Evolutionary conservation across 2,113 vertebrate genomes (phyloP), one percentile per base, ranked within the genome.

Genomic region (Cephalopholis sonnerati): DNA sequence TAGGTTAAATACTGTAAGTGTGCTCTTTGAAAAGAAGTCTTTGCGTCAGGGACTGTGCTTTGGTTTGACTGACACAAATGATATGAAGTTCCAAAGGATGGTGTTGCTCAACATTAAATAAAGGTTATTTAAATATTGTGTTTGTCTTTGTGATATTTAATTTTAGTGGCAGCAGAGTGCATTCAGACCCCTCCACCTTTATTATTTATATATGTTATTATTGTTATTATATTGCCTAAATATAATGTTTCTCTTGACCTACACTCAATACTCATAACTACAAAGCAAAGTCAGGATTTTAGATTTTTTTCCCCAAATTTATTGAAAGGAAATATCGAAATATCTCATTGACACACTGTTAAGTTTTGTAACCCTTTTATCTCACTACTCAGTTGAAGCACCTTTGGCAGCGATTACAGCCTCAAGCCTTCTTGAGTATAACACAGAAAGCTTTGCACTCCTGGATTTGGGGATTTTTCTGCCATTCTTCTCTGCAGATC

Each of bases 71-170:
- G 15, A 51, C 9, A 13, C 32, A 53, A 48, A 3, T 74, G 27
- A 71, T 65, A 41, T 69, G 29, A 55, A 29, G 27, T 64, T 29
- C 41, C 25, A 55, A 77, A 67, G 17, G 59, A 73, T 61, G 20
- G 24, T 81, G 44, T 67, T 77, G 69, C 13, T 25, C 62, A 44
- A 74, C 84, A 85, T 82, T 82, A 58, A 65, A 89, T 88, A 90
- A 89, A 59, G 57, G 48, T 65, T 71, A 83, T 77, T 81, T 74
- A 71, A 73, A 80, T 29, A 32, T 7, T 69, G 3, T 27, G 3
- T 85, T 9, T 48, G 10, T 67, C 44, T 51, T 1, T 75, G 71
- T 41, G 9, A 6, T 53, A 57, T 72, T 39, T 57, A 5, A 48
- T 67, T 46, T 71, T 36, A 18, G 17, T 50, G 54, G 9, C n/a